A percentile compares a stretch with the other conserved stretches of the same genome.
phyloP scores from a whole-genome alignment of 2,113 vertebrate genomes.

The Nannospalax galili region DNA sequence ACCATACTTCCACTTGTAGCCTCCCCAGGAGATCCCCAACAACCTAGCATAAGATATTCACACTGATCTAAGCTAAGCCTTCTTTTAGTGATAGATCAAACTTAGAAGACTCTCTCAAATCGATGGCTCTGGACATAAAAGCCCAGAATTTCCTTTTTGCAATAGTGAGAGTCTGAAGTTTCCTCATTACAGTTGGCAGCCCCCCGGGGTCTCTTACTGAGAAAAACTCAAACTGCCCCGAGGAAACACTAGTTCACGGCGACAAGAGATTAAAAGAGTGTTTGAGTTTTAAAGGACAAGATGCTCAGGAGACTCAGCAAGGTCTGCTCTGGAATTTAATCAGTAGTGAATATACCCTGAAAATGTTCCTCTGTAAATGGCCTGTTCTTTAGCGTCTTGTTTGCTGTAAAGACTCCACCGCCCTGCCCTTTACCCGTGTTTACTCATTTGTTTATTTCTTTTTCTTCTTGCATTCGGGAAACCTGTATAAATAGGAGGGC shows the following conservation, averaged over 20 bases:
- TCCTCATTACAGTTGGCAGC: constrained; percentile 35
- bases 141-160: constrained; percentile 43
- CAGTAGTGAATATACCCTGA: not conserved
- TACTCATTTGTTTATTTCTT: not conserved
- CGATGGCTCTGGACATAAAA: constrained; percentile 56
- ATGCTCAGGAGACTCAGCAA: constrained; percentile 30
- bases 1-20: not conserved
- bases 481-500: not conserved
- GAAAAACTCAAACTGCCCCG: constrained; percentile 68
- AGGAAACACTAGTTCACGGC: constrained; percentile 74
- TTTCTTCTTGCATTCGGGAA: not conserved
- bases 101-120: constrained; percentile 46
- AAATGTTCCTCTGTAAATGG: not conserved
- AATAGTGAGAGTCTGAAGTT: constrained; percentile 40
- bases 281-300: constrained; percentile 61
- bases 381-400: not conserved
- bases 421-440: not conserved
- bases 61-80: constrained; percentile 4
- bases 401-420: not conserved
- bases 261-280: constrained; percentile 68
- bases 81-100: constrained; percentile 25
- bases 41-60: constrained; percentile 31
- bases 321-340: constrained; percentile 48
- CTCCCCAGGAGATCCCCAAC: not conserved
- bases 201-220: constrained; percentile 44